phyloP scores from a whole-genome alignment of 2,797 vertebrate genomes.

The Neosilurus hyrtlii region DNA sequence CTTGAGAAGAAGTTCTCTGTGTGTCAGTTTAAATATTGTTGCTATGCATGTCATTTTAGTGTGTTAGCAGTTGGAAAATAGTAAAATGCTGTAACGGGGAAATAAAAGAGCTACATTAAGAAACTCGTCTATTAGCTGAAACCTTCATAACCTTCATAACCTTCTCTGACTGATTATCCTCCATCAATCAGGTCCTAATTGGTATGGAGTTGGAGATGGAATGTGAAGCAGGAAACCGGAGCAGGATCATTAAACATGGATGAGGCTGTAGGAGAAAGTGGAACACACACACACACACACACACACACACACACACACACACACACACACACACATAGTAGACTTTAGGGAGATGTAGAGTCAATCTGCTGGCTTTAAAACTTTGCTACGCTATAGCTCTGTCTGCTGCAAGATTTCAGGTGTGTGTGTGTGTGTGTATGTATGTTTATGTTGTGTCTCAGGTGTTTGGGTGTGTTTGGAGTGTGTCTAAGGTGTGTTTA shows the following conservation, averaged over 20 bases:
- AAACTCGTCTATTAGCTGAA: background rate
- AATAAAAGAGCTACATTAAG: background rate
- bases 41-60: no score
- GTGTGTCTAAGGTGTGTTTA: background rate
- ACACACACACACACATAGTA: background rate
- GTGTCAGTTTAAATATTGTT: no score
- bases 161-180: slow-evolving; percentile 25
- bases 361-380: background rate
- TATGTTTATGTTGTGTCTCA: background rate
- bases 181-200: slow-evolving; percentile 46
- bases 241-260: slow-evolving; percentile 74
- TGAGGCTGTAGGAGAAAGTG: slow-evolving; percentile 64
- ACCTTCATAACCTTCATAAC: background rate
- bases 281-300: slow-evolving; percentile 30
- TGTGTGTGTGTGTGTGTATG: background rate
- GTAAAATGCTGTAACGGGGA: background rate
- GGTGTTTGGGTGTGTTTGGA: background rate
- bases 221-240: slow-evolving; percentile 68
- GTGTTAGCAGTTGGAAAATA: no score
- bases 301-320: slow-evolving; percentile 12
- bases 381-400: background rate
- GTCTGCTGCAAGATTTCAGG: background rate
- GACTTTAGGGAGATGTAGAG: slow-evolving; percentile 52
- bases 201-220: slow-evolving; percentile 33
- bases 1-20: no score